These are phyloP conservation scores for Atractosteus spatula DNA, from an alignment of 2,113 vertebrate species.

Conservation along the genomic window DNA sequence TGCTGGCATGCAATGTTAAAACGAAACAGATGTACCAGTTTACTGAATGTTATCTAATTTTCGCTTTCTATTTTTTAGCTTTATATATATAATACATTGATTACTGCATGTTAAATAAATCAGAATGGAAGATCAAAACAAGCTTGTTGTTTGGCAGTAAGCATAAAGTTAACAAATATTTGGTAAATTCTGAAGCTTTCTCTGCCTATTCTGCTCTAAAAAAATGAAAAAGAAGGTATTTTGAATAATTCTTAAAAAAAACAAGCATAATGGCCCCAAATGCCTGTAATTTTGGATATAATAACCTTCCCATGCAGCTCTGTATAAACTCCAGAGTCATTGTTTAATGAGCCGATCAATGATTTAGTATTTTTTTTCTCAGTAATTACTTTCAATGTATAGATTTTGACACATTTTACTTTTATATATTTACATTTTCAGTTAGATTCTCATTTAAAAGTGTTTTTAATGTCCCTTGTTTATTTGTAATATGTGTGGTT, in stretches of 20 bases:
- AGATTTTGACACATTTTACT: slow-evolving; percentile 51
- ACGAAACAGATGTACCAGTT: no score
- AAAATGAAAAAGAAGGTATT: not conserved
- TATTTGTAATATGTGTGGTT: slow-evolving; percentile 65
- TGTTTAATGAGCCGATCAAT: slow-evolving; percentile 72
- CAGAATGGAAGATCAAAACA: no score
- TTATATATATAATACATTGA: no score
- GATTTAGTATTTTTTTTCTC: slow-evolving; percentile 65
- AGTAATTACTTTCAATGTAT: slow-evolving; percentile 58
- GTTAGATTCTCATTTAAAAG: slow-evolving; percentile 58
- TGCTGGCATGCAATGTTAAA: no score
- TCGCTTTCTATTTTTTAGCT: no score
- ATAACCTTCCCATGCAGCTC: slow-evolving; percentile 6
- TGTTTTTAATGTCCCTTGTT: slow-evolving; percentile 74
- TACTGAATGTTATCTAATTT: no score
- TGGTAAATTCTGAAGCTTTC: no score
- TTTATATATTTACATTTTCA: slow-evolving; percentile 61
- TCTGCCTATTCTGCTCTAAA: no score
- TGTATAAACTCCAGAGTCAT: slow-evolving; percentile 47
- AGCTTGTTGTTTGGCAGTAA: no score
- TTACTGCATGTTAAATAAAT: no score
- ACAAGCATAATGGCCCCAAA: not conserved
- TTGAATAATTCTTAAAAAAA: not conserved
- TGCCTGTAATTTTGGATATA: not conserved
- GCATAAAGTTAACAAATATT: no score